These are phyloP conservation scores for Chromobotia macracanthus DNA, from an alignment of 2,797 vertebrate genomes.

Conservation along the genomic window DNA sequence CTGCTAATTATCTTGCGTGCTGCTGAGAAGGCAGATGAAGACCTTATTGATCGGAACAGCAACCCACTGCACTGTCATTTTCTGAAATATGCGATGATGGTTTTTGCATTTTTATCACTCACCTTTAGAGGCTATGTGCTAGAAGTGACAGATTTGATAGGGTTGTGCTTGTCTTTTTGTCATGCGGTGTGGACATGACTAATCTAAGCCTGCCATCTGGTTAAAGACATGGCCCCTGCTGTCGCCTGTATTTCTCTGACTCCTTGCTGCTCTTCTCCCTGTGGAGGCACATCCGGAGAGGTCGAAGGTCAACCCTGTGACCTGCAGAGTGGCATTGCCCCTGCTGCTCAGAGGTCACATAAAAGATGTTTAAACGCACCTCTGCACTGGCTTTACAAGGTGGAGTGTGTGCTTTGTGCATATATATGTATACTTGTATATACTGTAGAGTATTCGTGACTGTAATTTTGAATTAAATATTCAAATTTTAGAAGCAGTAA, in stretches of 20 bases:
- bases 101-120: constrained; percentile 32
- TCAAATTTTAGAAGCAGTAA: too few species aligned
- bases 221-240: constrained; percentile 59
- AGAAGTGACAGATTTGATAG: constrained; percentile 59
- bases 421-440: background rate
- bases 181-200: constrained; percentile 58
- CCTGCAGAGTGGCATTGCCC: constrained; percentile 63
- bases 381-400: constrained; percentile 16
- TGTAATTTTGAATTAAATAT: too few species aligned
- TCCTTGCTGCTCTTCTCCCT: constrained; percentile 52
- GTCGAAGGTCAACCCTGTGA: constrained; percentile 66
- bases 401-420: background rate
- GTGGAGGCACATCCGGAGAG: constrained; percentile 57
- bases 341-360: constrained; percentile 63
- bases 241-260: constrained; percentile 49
- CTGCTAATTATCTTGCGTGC: constrained; percentile 12
- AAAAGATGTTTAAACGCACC: constrained; percentile 54
- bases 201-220: constrained; percentile 63
- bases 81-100: constrained; percentile 23
- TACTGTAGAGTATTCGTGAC: too few species aligned
- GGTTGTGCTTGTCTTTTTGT: constrained; percentile 56
- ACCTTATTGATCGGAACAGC: constrained; percentile 32
- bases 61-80: constrained; percentile 21
- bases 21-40: constrained; percentile 32
- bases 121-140: constrained; percentile 42